phyloP scores from a whole-genome alignment of 2,113 vertebrate species.

The Odobenus rosmarus region DNA sequence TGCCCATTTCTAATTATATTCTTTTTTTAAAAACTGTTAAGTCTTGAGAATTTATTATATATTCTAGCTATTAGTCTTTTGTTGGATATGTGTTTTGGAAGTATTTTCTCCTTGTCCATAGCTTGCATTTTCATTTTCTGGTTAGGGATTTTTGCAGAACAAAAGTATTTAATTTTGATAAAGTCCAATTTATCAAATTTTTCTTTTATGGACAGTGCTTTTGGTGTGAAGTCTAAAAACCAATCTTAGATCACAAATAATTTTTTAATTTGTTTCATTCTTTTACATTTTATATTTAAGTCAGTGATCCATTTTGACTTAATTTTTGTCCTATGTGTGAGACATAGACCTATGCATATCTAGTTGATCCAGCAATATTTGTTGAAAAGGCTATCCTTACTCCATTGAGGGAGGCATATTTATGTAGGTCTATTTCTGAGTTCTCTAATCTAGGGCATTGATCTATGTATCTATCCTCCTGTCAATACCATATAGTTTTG shows the following conservation, averaged over 20 bases:
- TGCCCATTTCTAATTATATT: background rate
- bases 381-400: background rate
- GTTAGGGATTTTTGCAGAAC: background rate
- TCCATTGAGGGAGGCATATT: background rate
- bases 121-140: background rate
- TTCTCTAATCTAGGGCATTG: background rate
- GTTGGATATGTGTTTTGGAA: background rate
- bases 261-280: background rate
- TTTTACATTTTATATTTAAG: background rate
- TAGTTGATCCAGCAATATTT: background rate
- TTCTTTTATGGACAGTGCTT: background rate
- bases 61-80: background rate
- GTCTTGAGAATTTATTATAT: background rate
- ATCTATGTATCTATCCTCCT: background rate
- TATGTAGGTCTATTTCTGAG: background rate
- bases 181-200: background rate
- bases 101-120: background rate
- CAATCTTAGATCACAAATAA: background rate
- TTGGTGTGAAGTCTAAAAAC: background rate
- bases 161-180: background rate
- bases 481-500: background rate
- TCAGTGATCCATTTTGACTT: background rate
- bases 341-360: background rate
- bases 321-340: background rate
- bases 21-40: background rate